Percentiles rank a stretch among this genome's conserved stretches.
phyloP scores from a whole-genome alignment of 2,797 vertebrate genomes.

The Leptatherina wallacei region DNA sequence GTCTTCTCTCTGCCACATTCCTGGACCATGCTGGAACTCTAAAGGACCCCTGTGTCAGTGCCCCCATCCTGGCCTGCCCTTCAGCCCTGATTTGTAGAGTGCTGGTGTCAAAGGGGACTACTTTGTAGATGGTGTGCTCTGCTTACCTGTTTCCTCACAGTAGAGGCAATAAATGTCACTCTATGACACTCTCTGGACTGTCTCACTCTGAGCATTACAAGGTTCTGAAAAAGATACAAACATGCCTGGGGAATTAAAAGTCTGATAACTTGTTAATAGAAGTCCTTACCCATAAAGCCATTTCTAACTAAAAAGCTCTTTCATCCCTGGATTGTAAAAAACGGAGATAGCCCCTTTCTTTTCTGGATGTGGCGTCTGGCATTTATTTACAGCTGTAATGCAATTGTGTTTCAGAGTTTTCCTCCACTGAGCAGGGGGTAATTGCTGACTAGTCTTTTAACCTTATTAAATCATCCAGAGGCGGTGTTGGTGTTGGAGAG shows the following conservation, averaged over 20 bases:
- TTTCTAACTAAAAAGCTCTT: conserved; percentile 23
- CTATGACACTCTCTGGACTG: conserved; percentile 79
- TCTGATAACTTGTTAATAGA: conserved; percentile 33
- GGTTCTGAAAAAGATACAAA: conserved; percentile 47
- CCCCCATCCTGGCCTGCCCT: conserved; percentile 67
- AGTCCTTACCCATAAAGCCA: conserved; percentile 12
- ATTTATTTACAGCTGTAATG: conserved; percentile 80
- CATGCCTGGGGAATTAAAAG: conserved; percentile 41
- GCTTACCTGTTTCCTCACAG: conserved; percentile 82
- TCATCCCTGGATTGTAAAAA: conserved; percentile 25
- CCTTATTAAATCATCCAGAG: conserved; percentile 85
- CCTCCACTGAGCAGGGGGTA: conserved; percentile 77
- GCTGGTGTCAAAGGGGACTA: conserved; percentile 84
- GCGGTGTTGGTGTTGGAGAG: conserved; percentile 76
- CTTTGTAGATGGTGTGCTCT: conserved; percentile 84
- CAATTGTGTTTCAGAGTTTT: conserved; percentile 79
- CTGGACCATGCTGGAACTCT: conserved; percentile 68
- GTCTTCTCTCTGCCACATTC: conserved; percentile 72
- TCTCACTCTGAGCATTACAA: conserved; percentile 71
- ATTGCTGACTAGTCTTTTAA: conserved; percentile 88
- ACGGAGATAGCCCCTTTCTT: conserved; percentile 59
- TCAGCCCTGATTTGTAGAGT: conserved; percentile 85
- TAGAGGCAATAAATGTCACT: conserved; percentile 79
- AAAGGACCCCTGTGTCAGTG: conserved; percentile 77
- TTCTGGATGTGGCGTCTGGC: conserved; percentile 71